Conservation (phyloP, 2,888 invertebrate species). For the Nebria salina region DNA sequence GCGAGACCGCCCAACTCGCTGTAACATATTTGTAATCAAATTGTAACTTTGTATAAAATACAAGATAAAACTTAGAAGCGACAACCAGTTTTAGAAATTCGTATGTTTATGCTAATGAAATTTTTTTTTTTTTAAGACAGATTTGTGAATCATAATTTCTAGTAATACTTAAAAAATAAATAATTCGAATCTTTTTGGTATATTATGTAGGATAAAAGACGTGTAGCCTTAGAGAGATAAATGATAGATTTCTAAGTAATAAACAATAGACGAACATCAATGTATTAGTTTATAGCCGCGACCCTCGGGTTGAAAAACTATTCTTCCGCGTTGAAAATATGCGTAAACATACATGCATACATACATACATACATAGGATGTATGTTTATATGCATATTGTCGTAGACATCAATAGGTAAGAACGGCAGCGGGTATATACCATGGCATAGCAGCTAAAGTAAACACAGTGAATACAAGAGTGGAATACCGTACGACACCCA, state of each 20-base stretch:
- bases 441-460: background rate
- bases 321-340: background rate
- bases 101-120: background rate
- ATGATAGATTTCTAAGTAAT: background rate
- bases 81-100: background rate
- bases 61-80: background rate
- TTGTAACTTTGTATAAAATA: background rate
- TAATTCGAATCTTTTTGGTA: no score
- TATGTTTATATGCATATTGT: background rate
- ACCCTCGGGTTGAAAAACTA: background rate
- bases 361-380: no score
- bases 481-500: slow-evolving; percentile 39
- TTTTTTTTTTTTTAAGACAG: background rate
- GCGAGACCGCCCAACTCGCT: slow-evolving; percentile 31
- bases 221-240: background rate
- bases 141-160: no score
- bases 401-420: background rate
- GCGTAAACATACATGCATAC: background rate
- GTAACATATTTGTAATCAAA: background rate
- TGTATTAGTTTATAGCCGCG: background rate
- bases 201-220: no score
- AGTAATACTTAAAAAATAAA: no score
- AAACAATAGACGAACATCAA: background rate
- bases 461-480: background rate
- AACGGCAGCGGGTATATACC: background rate